Conservation (phyloP, 2,113 vertebrate species). For the Pterocles burchelli region DNA sequence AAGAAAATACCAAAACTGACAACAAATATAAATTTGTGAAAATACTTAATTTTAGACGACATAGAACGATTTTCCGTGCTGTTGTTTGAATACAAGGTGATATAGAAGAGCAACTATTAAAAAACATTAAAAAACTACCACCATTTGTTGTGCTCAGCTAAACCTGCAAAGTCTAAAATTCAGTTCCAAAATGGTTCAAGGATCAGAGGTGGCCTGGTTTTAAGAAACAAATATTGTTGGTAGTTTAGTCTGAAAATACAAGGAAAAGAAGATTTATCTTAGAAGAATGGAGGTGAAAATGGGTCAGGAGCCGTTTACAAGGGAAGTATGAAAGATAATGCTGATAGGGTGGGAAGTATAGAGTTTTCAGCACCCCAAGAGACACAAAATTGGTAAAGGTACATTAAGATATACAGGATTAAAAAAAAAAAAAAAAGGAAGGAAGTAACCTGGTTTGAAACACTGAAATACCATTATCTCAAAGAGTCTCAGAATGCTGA, state of each 20-base stretch:
- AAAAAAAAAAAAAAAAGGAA: not conserved
- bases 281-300: slow-evolving; percentile 10
- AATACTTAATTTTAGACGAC: not conserved
- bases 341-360: not conserved
- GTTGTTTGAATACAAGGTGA: not conserved
- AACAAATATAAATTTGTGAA: not conserved
- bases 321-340: not conserved
- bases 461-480: not conserved
- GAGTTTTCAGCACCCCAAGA: slow-evolving; percentile 5
- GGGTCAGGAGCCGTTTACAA: not conserved
- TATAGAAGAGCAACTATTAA: not conserved
- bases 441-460: not conserved
- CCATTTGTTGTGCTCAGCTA: not conserved
- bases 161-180: not conserved
- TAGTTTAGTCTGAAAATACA: not conserved
- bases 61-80: not conserved
- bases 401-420: not conserved
- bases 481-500: not conserved
- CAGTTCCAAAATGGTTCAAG: not conserved
- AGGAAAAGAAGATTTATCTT: not conserved
- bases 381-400: not conserved
- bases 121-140: not conserved
- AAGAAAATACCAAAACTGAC: not conserved
- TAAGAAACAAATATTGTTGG: not conserved
- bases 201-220: not conserved